These are phyloP conservation scores for Fregata magnificens DNA, from an alignment of 2,113 vertebrate species.

Conservation along the genomic window DNA sequence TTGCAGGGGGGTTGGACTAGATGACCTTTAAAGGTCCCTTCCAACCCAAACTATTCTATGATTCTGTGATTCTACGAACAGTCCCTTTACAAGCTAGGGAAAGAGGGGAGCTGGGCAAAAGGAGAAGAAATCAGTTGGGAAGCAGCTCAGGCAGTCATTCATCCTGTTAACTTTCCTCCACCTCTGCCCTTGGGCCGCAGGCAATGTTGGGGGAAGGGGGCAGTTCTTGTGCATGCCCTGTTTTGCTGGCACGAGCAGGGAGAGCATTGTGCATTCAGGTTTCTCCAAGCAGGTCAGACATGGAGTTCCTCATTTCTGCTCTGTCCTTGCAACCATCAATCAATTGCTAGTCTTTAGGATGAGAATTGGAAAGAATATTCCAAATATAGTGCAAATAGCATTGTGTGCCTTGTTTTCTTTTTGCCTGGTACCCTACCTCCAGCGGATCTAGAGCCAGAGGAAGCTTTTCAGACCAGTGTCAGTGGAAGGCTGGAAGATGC, in stretches of 20 bases:
- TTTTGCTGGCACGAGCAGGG: background rate
- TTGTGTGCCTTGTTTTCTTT: background rate
- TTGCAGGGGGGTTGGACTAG: too few relatives aligned
- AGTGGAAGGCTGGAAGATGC: background rate
- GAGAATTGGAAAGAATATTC: background rate
- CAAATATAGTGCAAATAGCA: background rate
- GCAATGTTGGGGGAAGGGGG: too few relatives aligned
- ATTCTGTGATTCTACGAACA: background rate
- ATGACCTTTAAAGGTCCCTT: too few relatives aligned
- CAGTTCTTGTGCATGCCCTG: background rate
- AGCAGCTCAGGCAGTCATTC: background rate
- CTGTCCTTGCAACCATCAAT: background rate
- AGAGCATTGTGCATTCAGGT: background rate
- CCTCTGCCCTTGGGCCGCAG: background rate
- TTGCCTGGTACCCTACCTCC: background rate
- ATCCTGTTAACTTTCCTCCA: accelerated
- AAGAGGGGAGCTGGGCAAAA: background rate
- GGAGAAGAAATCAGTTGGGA: background rate
- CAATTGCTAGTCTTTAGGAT: background rate
- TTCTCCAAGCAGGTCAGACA: background rate
- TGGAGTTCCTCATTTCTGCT: background rate
- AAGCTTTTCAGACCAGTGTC: background rate
- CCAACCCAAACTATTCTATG: too few relatives aligned
- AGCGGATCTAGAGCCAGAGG: background rate
- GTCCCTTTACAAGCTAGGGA: background rate